Conservation (phyloP, 2,797 vertebrate species). For the Onychomys arenicola region DNA sequence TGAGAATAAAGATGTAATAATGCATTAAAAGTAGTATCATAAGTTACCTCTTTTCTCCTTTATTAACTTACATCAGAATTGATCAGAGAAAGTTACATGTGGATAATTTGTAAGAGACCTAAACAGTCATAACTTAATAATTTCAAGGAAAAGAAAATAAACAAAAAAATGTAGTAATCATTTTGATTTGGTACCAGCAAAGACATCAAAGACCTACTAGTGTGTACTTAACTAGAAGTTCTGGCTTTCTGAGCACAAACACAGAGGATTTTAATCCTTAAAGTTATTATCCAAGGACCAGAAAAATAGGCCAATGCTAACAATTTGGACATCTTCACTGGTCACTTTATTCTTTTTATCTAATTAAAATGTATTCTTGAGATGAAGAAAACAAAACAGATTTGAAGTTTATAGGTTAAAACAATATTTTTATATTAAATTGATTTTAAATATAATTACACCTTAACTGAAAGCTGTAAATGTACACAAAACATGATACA, state of each 20-base stretch:
- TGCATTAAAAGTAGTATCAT: neutral
- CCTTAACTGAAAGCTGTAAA: slow-evolving; percentile 27
- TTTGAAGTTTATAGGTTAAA: slow-evolving; percentile 5
- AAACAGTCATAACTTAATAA: neutral
- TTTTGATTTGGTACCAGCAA: neutral
- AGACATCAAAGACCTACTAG: neutral
- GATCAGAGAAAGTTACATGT: slow-evolving; percentile 11
- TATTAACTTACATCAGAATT: neutral
- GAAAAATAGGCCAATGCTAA: neutral
- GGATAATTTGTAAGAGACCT: neutral
- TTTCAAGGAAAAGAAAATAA: slow-evolving; percentile 19
- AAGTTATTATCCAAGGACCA: neutral
- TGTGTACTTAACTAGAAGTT: neutral
- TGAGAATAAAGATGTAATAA: neutral
- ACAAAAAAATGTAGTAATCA: neutral
- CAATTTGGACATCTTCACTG: neutral
- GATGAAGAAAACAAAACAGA: neutral
- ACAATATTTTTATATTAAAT: neutral
- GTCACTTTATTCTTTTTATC: neutral
- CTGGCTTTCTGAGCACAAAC: neutral
- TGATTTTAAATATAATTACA: neutral
- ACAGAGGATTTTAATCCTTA: neutral
- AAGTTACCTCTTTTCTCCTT: neutral
- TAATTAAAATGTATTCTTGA: neutral
- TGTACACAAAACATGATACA: neutral